Conservation (phyloP, 2,888 invertebrate species). For the Amblyjoppa proteus region DNA sequence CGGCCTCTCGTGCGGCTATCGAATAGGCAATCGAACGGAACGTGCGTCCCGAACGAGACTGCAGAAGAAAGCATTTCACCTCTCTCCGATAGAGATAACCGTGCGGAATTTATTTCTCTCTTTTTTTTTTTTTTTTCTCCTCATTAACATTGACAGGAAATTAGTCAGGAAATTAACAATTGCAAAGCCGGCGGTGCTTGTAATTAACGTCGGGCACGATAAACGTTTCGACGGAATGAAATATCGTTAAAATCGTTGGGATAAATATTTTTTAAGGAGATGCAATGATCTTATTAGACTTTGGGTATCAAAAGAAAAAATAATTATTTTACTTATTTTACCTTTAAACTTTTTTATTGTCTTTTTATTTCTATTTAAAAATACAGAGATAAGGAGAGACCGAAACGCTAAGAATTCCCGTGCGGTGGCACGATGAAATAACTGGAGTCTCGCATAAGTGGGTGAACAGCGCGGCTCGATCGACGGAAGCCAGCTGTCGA, state of each 20-base stretch:
- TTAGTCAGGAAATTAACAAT: slow-evolving; percentile 47
- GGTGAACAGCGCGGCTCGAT: slow-evolving; percentile 36
- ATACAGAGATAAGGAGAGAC: background rate
- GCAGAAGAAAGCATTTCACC: slow-evolving; percentile 31
- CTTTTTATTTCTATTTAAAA: background rate
- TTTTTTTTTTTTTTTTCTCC: slow-evolving; percentile 10
- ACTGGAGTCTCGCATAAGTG: background rate
- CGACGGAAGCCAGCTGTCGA: slow-evolving; percentile 63
- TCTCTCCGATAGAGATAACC: background rate
- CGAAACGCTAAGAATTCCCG: background rate
- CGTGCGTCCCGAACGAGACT: slow-evolving; percentile 32
- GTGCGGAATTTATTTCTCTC: slow-evolving; percentile 4
- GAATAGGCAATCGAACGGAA: slow-evolving; percentile 35
- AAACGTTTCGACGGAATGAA: background rate
- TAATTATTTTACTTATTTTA: no score
- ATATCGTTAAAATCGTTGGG: background rate
- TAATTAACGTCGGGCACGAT: slow-evolving; percentile 13
- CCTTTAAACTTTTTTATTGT: background rate
- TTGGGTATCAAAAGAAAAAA: no score
- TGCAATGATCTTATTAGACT: no score
- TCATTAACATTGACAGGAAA: slow-evolving; percentile 29
- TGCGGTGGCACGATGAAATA: slow-evolving; percentile 8
- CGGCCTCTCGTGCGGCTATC: slow-evolving; percentile 24
- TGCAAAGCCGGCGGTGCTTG: background rate
- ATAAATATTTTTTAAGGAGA: background rate